Base-by-base conservation (phyloP, 2,797 vertebrate genomes). In the Aphelocoma californica region DNA sequence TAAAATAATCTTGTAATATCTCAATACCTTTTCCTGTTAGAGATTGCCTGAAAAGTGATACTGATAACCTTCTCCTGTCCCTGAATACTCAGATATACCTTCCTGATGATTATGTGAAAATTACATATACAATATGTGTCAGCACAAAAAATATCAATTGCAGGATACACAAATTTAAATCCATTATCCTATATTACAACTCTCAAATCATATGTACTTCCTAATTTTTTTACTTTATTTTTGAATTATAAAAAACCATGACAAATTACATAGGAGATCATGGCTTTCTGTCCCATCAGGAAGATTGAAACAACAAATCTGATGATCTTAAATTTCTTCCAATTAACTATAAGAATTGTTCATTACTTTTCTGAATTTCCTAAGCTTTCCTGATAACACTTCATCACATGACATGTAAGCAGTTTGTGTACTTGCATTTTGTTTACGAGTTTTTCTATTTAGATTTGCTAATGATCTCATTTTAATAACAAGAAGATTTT, bases 401-500 rank as follows among this genome's bases (percentile, higher is more conserved):
- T 94, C n/a, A 80, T 85, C 60, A 87, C 69, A 86, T 32, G 78
- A 97, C 91, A 83, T 67, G 47, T 34, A 96, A 94, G 71, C 31
- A 95, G 42, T 92, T 88, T 90, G 64, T 92, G 14, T 88, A 78
- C 50, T 94, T 92, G 84, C 14, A 95, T 93, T 92, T 93, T 96
- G 62, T 93, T 97, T 97, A 87, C 0, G 1, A 93, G 18, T 85
- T 95, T 96, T 95, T 93, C 67, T 90, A 32, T 51, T 94, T 92
- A 93, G 34, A 61, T 92, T 91, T 93, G 62, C 32, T 96, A 95
- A 96, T 95, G 42, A 21, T 96, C 44, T 64, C 53, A 65, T 95
- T 92, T 84, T 88, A 86, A 85, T 96, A 95, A 86, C 36, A 97
- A 81, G 53, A 87, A 69, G 29, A 91, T 92, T 95, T 77, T 84